A percentile compares a stretch with the other conserved stretches of the same genome.
Evolutionary conservation across 2,797 vertebrate species (phyloP).

Genomic region (Helarctos malayanus): DNA sequence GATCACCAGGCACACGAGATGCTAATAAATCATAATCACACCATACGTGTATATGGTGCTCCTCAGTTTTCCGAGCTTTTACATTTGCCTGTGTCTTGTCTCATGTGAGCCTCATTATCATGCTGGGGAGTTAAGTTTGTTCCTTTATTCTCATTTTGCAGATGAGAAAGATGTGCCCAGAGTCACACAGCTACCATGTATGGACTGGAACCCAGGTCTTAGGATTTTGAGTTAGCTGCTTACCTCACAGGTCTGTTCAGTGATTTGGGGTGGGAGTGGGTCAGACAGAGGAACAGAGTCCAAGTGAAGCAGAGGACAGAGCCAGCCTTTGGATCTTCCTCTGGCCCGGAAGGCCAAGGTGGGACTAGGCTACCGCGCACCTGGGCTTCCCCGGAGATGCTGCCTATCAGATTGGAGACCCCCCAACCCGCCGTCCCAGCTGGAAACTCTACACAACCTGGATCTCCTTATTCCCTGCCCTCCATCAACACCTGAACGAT

Average conservation of each 20-base stretch:
- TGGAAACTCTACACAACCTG: background rate
- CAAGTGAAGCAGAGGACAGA: background rate
- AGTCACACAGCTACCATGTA: background rate
- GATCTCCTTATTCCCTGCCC: background rate
- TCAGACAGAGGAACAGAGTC: background rate
- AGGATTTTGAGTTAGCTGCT: background rate
- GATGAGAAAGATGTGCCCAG: background rate
- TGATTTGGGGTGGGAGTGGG: background rate
- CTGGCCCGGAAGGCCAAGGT: no score
- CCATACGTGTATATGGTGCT: accelerated
- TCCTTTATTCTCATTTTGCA: background rate
- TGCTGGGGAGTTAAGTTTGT: background rate
- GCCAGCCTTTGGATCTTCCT: background rate
- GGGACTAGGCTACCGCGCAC: no score
- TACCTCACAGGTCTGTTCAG: background rate
- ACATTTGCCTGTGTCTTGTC: background rate
- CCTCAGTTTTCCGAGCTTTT: background rate
- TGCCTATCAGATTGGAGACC: background rate
- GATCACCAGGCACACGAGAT: background rate
- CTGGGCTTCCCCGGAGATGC: background rate
- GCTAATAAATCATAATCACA: background rate
- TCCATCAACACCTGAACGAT: background rate
- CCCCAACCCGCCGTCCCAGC: background rate
- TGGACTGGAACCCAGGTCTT: background rate
- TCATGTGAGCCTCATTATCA: background rate